A percentile compares a stretch with the other conserved stretches of the same genome.
Conservation (phyloP, 2,113 vertebrate genomes). For the Castor canadensis region DNA sequence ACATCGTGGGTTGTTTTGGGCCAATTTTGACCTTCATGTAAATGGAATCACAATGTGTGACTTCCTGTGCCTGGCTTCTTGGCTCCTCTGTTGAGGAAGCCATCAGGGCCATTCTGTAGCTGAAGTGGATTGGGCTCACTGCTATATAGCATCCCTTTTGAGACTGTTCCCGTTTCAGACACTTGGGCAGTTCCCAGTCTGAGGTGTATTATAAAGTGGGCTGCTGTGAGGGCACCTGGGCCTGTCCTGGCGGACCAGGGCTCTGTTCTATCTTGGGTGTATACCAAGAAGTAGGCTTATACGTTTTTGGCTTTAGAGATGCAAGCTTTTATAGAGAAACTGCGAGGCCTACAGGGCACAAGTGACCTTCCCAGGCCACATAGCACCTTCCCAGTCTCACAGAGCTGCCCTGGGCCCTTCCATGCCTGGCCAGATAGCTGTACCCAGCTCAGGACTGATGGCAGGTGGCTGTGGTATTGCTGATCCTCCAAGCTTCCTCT, state of each 20-base stretch:
- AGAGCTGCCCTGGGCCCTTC: neutral
- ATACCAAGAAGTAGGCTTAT: neutral
- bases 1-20: neutral
- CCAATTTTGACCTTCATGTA: neutral
- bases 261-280: neutral
- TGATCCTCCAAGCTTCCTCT: neutral
- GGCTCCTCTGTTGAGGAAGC: neutral
- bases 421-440: neutral
- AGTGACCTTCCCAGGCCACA: neutral
- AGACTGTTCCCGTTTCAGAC: neutral
- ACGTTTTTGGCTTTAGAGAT: neutral
- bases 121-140: accelerated
- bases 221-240: accelerated
- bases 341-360: neutral
- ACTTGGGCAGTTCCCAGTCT: neutral
- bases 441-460: no score
- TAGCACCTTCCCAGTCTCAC: neutral
- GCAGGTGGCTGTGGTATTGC: neutral
- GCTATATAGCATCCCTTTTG: accelerated
- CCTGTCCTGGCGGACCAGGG: neutral
- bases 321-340: neutral
- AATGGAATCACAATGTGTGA: neutral
- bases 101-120: accelerated
- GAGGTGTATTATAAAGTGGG: accelerated
- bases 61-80: neutral